These are phyloP conservation scores for Lycocerus yunnanus DNA, from an alignment of 2,888 invertebrate species.

Conservation along the genomic window DNA sequence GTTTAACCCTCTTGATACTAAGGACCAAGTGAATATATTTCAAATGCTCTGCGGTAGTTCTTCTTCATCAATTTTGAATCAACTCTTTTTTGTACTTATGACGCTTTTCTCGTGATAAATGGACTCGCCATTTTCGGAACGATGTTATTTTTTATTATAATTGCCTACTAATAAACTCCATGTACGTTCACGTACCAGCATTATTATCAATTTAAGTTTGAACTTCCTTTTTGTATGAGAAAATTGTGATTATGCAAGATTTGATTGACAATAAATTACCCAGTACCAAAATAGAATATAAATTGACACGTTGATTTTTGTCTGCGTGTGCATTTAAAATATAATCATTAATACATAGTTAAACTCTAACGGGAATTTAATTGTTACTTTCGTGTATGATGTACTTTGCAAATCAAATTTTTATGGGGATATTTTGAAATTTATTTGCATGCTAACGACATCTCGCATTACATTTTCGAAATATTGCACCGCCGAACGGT, in stretches of 20 bases:
- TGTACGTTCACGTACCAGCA: neutral
- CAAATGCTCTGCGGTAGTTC: neutral
- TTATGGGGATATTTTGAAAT: neutral
- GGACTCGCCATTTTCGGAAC: neutral
- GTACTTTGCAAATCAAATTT: neutral
- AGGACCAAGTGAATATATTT: neutral
- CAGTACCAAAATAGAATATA: neutral
- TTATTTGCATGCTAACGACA: neutral
- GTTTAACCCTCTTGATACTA: neutral
- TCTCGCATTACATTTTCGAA: neutral
- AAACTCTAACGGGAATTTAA: neutral
- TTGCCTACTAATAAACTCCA: neutral
- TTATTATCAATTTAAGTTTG: neutral
- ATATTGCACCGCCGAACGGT: neutral
- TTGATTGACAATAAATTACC: neutral
- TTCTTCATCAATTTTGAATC: neutral
- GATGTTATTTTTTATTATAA: neutral
- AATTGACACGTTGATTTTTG: neutral
- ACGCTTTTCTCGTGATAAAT: neutral
- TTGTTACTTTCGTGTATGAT: neutral
- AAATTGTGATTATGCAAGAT: neutral
- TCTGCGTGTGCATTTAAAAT: neutral
- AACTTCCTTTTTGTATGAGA: neutral
- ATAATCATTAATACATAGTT: neutral
- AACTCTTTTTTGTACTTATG: neutral